Conservation (phyloP, 2,113 vertebrate genomes). For the Albula goreensis region DNA sequence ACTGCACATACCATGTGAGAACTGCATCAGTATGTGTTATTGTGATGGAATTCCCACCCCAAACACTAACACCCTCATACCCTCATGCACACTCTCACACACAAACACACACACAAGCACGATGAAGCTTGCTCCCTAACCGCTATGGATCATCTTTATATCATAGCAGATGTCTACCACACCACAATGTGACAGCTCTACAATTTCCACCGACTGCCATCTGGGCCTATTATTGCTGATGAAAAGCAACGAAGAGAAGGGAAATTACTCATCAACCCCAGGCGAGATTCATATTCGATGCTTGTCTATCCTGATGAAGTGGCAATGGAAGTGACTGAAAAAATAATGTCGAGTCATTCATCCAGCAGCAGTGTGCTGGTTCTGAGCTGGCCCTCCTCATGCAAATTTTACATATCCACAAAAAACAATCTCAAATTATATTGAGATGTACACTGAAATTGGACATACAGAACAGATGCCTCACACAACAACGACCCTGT, state of each 20-base stretch:
- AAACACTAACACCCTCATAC: background rate
- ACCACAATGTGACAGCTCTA: slow-evolving; percentile 13
- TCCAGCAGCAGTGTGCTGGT: background rate
- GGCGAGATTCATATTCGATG: background rate
- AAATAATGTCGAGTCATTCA: slow-evolving; percentile 1
- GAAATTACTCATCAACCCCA: slow-evolving; percentile 10
- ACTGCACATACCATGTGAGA: background rate
- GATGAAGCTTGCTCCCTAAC: background rate
- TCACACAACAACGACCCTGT: background rate
- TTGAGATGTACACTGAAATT: background rate
- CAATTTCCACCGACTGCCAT: slow-evolving; percentile 17
- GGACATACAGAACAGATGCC: background rate
- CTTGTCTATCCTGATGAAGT: background rate
- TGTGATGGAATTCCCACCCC: background rate
- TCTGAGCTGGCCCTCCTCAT: background rate
- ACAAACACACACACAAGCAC: background rate
- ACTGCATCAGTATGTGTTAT: background rate
- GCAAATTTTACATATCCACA: background rate
- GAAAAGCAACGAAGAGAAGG: slow-evolving; percentile 13
- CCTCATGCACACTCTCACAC: background rate
- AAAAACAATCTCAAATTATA: background rate
- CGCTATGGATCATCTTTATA: slow-evolving; percentile 16
- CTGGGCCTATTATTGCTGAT: slow-evolving; percentile 14
- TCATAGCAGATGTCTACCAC: slow-evolving; percentile 24
- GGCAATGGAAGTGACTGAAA: background rate